Base-by-base conservation (phyloP, 2,888 invertebrate species). In the Neria commutata region DNA sequence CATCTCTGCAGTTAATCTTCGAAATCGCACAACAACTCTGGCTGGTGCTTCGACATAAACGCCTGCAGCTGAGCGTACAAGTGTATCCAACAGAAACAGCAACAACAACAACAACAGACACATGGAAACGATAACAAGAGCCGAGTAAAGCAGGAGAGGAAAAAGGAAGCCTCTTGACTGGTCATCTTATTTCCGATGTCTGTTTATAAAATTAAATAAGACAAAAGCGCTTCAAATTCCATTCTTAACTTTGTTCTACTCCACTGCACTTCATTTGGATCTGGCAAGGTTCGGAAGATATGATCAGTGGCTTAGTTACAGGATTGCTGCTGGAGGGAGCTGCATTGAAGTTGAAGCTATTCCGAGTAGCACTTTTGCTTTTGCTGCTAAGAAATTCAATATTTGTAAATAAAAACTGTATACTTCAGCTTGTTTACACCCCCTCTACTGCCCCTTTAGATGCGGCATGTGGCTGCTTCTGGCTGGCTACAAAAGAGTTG, bases 111-210 rank as follows among this genome's bases (percentile, higher is more conserved):
- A 29, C 29, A 29, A 11, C 11, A 6, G 11, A 29, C 29, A 55
- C 26, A 42, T 48, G 52, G 40, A 54, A 52, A 58, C 45, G 63
- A n/a, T 52, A 29, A 48, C 26, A 33, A 45, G 45, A 33, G 16
- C 14, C 45, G 26, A 45, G 11, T 40, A 16, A 40, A 54, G 16
- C 63, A 65, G n/a, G n/a, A 74, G 74, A 76, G 76, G 76, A 74
- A 74, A 74, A 76, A 76, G 77, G 77, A 74, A 74, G 77, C 73
- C 73, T 76, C 73, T 74, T 75, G 76, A 75, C 77, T 74, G 70
- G 73, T 71, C 63, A 74, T 74, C 73, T 71, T 74, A 76, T 76
- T 74, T 74, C 73, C 73, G 77, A 71, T 74, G 75, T 73, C 73
- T 76, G 74, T 70, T 72, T 73, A 69, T 70, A 67, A 67, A 66